Conservation (phyloP, 2,888 invertebrate genomes). For the Erpobdella octoculata region DNA sequence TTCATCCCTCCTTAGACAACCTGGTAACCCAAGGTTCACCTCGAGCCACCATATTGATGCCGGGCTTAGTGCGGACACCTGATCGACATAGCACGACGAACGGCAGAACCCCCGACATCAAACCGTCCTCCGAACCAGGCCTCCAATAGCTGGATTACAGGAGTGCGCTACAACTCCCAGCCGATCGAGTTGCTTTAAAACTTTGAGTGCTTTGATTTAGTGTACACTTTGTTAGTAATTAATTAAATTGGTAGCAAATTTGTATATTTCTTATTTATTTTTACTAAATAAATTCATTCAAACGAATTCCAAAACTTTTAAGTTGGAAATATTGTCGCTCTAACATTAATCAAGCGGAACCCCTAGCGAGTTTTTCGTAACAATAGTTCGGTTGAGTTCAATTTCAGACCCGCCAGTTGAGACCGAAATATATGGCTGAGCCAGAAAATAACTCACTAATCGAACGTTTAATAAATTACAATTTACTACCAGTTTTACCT, state of each 20-base stretch:
- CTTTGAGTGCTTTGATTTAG: not conserved
- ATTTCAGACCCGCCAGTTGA: too few species aligned
- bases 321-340: too few species aligned
- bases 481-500: too few species aligned
- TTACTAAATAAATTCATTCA: too few species aligned
- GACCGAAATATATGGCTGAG: too few species aligned
- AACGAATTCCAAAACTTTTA: too few species aligned
- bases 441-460: too few species aligned
- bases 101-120: constrained; percentile 76
- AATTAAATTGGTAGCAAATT: not conserved
- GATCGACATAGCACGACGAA: constrained; percentile 70
- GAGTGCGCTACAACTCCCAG: constrained; percentile 91
- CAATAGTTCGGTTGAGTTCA: too few species aligned
- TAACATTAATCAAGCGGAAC: too few species aligned
- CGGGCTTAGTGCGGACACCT: constrained; percentile 82
- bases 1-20: constrained; percentile 94
- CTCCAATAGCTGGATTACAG: constrained; percentile 96
- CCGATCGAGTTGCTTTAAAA: constrained; percentile 37
- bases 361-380: too few species aligned
- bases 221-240: not conserved
- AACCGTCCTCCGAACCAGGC: constrained; percentile 81
- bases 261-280: too few species aligned
- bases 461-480: too few species aligned
- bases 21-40: constrained; percentile 76
- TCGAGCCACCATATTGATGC: constrained; percentile 86